Base-by-base conservation (phyloP, 2,888 invertebrate genomes). In the Abscondita cerata region DNA sequence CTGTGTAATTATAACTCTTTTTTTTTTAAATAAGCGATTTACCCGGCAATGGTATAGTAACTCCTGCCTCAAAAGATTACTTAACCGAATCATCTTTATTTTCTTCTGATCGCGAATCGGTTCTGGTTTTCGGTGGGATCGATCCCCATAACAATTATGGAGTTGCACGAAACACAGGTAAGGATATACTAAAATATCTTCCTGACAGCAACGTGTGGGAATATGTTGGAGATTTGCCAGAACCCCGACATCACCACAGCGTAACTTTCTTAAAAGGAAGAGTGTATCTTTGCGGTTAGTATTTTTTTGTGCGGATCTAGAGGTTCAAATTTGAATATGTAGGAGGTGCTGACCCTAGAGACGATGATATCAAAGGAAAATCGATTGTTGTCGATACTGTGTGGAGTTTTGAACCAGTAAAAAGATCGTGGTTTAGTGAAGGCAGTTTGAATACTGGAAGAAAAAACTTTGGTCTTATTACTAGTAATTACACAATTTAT, bases 381-480 rank as follows among this genome's bases (percentile, higher is more conserved):
- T 83, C 83, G 1, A 81, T 83, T 2, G 85, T 86, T 3, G 85
- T 86, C 2, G 85, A 85, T 12, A 87, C 86, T 0, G 87, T 88
- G 36, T 90, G 89, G 89, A 88, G 88, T 74, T 89, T 85, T 73
- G 88, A 90, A 74, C 88, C 89, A 0, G 82, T 84, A 6, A 83
- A 83, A 0, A 79, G 85, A 15, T 83, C 84, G 47, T 91, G 90
- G 90, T 85, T 81, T 73, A 84, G 83, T 63, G 88, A 90, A 74
- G 81, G 83, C 1, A 84, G 83, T 11, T 83, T 91, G 69, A 81
- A 84, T 13, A 81, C 83, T 18, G 82, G 86, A 0, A 82, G 90
- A 68, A 87, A 88, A 76, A 88, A 89, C 79, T 91, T 90, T 71
- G 89, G 88, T 0, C 80, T 89, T 3, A 86, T 89, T n/a, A 87